Percentiles rank a stretch among this genome's conserved stretches.
phyloP scores from a whole-genome alignment of 2,888 invertebrate genomes.

The Phragmatobia fuliginosa region DNA sequence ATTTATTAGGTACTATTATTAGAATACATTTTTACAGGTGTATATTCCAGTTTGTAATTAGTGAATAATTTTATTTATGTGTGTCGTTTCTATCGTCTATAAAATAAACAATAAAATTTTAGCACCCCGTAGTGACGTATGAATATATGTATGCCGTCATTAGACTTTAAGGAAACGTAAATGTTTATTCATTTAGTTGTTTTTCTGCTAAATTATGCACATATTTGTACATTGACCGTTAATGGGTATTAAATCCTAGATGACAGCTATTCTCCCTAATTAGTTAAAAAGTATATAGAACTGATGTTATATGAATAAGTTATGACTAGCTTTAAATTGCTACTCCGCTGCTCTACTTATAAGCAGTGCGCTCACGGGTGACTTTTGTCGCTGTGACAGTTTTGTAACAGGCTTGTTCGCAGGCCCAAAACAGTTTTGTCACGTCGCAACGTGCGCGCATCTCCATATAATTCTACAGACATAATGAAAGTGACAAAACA shows the following conservation, averaged over 20 bases:
- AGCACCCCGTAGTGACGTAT: slow-evolving; percentile 2
- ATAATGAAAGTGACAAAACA: too few relatives aligned
- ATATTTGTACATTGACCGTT: neutral
- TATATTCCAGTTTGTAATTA: slow-evolving; percentile 41
- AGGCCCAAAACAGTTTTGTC: too few relatives aligned
- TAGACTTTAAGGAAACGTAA: neutral
- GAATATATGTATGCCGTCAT: neutral
- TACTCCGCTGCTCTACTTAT: too few relatives aligned
- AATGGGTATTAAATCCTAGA: neutral
- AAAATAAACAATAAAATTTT: neutral
- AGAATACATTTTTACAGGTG: neutral
- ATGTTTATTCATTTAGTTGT: neutral
- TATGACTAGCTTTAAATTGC: too few relatives aligned
- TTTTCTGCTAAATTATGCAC: neutral
- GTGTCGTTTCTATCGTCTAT: slow-evolving; percentile 17
- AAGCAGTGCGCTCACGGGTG: too few relatives aligned
- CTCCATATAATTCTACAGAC: too few relatives aligned
- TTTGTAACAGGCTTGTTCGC: too few relatives aligned
- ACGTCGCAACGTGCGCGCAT: too few relatives aligned
- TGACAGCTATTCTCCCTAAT: neutral
- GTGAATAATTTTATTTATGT: slow-evolving; percentile 38
- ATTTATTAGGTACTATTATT: too few relatives aligned
- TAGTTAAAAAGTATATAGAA: neutral
- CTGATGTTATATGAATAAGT: neutral
- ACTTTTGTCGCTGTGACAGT: too few relatives aligned